Percentiles rank a stretch among this genome's conserved stretches.
phyloP scores from a whole-genome alignment of 2,113 vertebrate species.

The Microtus oregoni region DNA sequence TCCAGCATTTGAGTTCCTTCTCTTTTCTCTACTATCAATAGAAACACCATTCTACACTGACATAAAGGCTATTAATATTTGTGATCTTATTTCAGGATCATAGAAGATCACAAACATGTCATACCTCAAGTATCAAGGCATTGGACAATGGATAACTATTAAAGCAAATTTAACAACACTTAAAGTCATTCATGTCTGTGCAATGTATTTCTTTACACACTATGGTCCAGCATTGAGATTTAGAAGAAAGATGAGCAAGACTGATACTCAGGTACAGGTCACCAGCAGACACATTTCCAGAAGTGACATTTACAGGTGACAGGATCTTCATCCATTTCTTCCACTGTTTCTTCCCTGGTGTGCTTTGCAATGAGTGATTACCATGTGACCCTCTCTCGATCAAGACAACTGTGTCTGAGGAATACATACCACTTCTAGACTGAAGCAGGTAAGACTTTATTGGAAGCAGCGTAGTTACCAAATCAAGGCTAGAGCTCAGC shows the following conservation, averaged over 20 bases:
- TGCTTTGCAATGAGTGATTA: neutral
- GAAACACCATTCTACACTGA: neutral
- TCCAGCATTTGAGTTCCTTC: neutral
- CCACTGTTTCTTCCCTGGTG: rapidly evolving
- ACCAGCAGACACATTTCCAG: neutral
- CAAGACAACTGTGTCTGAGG: neutral
- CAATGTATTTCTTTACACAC: neutral
- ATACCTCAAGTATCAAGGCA: neutral
- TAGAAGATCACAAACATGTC: neutral
- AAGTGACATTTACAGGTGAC: neutral
- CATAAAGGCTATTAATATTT: neutral
- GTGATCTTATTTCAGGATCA: neutral
- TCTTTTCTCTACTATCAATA: neutral
- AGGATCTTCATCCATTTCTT: neutral
- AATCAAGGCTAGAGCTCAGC: neutral
- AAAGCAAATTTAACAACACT: neutral
- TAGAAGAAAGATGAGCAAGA: neutral
- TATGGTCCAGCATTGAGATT: neutral
- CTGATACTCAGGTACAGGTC: neutral
- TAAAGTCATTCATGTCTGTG: neutral
- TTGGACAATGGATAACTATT: neutral
- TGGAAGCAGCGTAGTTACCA: neutral
- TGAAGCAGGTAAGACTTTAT: neutral
- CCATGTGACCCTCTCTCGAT: no score
- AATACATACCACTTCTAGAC: neutral